Conservation (phyloP, 2,888 invertebrate genomes). For the Archips crataeganus region DNA sequence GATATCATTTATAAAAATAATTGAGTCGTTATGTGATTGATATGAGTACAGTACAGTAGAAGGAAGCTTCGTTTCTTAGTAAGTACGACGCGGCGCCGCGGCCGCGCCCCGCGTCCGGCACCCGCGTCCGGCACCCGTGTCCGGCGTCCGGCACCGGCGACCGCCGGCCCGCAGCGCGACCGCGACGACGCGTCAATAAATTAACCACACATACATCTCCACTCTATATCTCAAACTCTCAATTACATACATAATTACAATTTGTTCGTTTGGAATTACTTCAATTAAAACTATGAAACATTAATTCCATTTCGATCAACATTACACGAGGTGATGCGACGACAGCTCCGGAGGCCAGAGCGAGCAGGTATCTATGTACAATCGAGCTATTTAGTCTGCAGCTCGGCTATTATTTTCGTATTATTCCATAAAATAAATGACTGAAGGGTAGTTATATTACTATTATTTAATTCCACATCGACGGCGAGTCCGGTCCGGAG, state of each 20-base stretch:
- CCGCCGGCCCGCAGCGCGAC: background rate
- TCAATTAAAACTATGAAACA: constrained; percentile 35
- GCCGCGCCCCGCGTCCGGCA: background rate
- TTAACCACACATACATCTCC: constrained; percentile 20
- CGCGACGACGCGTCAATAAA: background rate
- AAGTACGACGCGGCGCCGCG: constrained; percentile 5
- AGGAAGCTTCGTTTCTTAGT: constrained; percentile 37
- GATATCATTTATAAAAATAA: constrained; percentile 33
- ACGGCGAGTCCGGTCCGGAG: no score
- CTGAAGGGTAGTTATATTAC: no score
- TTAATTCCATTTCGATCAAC: constrained; percentile 30
- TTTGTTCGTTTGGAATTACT: constrained; percentile 28
- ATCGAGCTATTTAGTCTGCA: no score
- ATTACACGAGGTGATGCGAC: constrained; percentile 12
- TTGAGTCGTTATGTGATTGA: constrained; percentile 34
- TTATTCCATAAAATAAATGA: no score
- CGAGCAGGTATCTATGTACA: no score
- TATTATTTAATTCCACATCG: no score
- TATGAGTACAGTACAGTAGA: constrained; percentile 36
- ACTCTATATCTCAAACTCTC: background rate
- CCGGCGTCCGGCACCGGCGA: background rate
- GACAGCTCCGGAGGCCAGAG: background rate
- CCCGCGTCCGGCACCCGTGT: no score
- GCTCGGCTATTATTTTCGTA: no score
- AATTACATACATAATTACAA: constrained; percentile 24